A percentile compares a stretch with the other conserved stretches of the same genome.
phyloP scores from a whole-genome alignment of 2,888 invertebrate species.

The Nowickia ferox region DNA sequence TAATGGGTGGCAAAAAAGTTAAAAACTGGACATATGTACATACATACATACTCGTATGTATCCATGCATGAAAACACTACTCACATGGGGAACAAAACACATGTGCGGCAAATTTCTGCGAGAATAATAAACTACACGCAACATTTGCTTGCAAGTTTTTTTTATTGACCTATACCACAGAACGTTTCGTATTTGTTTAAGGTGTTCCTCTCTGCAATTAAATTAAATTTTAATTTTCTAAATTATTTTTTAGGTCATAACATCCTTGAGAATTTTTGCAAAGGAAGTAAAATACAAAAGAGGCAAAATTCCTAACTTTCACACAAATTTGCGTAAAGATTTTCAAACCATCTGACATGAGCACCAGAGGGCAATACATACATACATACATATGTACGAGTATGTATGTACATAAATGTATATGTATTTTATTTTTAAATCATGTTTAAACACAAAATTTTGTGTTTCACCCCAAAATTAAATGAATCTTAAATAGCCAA shows the following conservation, averaged over 20 bases:
- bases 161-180: not conserved
- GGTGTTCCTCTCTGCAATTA: conserved; percentile 10
- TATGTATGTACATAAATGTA: too few relatives aligned
- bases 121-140: conserved; percentile 57
- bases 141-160: not conserved
- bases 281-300: too few relatives aligned
- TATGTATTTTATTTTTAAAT: too few relatives aligned
- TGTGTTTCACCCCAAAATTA: too few relatives aligned
- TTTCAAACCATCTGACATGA: too few relatives aligned
- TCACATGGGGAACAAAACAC: conserved; percentile 14
- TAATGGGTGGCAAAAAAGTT: conserved; percentile 6
- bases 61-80: conserved; percentile 1
- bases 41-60: too few relatives aligned
- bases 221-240: conserved; percentile 12
- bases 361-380: too few relatives aligned
- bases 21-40: not conserved
- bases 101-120: conserved; percentile 16
- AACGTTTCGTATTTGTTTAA: not conserved
- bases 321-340: too few relatives aligned
- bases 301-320: too few relatives aligned
- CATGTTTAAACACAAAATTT: too few relatives aligned
- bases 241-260: not conserved
- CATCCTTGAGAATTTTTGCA: not conserved
- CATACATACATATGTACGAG: too few relatives aligned
- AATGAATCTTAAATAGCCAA: too few relatives aligned